These are phyloP conservation scores for Sinocyclocheilus grahami DNA, from an alignment of 2,113 vertebrate species.

Conservation along the genomic window DNA sequence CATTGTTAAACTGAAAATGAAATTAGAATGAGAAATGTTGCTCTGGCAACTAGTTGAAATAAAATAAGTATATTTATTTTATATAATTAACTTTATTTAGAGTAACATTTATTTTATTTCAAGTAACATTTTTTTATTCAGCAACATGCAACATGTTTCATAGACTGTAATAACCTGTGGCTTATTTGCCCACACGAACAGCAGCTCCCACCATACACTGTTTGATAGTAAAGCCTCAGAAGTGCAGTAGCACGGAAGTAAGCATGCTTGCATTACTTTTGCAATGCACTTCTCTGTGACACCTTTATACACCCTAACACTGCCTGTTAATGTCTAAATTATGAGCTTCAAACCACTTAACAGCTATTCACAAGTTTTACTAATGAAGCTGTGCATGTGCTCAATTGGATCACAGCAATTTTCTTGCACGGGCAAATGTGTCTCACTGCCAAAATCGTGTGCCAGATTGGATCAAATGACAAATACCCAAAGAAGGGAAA, in stretches of 20 bases:
- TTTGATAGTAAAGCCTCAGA: neutral
- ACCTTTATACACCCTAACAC: neutral
- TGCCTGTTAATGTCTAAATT: neutral
- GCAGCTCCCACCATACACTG: neutral
- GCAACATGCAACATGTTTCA: neutral
- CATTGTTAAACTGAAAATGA: too few relatives aligned
- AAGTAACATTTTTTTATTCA: neutral
- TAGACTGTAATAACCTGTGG: neutral
- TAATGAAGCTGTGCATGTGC: conserved; percentile 13
- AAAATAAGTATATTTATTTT: too few relatives aligned
- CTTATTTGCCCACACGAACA: neutral
- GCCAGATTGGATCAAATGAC: neutral
- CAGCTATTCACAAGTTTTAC: conserved; percentile 9
- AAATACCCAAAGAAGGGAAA: neutral
- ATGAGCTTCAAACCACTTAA: neutral
- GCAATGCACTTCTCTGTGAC: neutral
- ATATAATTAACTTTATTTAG: neutral
- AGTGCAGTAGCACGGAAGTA: conserved; percentile 31
- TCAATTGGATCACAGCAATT: neutral
- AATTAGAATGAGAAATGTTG: too few relatives aligned
- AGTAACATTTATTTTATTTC: neutral
- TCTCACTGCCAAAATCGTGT: neutral
- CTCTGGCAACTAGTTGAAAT: too few relatives aligned
- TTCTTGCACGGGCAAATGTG: neutral
- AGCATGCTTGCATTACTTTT: neutral